Evolutionary conservation across 2,113 vertebrate species (phyloP).

Genomic region (Melospiza georgiana): DNA sequence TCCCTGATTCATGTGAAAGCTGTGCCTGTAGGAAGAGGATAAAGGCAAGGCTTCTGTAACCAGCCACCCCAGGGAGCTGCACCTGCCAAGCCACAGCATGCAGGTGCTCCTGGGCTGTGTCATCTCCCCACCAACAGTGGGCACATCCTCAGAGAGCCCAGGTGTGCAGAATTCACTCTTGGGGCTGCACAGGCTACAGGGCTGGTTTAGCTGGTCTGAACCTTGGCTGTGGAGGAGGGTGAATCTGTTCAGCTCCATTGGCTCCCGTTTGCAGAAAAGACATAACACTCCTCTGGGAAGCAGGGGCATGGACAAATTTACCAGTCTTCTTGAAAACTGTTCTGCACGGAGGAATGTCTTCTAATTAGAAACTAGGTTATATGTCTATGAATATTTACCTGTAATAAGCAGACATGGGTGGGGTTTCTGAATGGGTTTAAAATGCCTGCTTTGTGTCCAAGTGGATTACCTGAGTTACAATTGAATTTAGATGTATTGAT

Average conservation of each 20-base stretch:
- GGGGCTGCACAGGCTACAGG: neutral
- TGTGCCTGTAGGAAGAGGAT: neutral
- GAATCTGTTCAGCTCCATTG: neutral
- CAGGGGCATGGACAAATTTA: neutral
- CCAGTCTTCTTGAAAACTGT: neutral
- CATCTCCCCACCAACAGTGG: neutral
- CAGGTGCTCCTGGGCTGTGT: neutral
- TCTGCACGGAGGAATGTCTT: neutral
- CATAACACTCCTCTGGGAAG: neutral
- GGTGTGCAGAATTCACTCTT: neutral
- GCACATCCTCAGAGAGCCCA: neutral
- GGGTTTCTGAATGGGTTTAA: neutral
- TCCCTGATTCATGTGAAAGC: neutral
- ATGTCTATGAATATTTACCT: neutral
- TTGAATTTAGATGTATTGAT: neutral
- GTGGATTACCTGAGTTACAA: neutral
- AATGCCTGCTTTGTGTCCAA: neutral
- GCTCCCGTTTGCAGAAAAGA: neutral
- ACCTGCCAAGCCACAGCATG: accelerated
- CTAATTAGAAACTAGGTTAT: neutral
- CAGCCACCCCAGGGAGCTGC: neutral
- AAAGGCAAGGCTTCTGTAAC: neutral
- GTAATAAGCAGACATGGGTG: neutral
- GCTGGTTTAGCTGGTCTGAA: neutral
- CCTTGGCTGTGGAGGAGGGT: neutral